Evolutionary conservation across 2,113 vertebrate genomes (phyloP).

Genomic region (Mixornis gularis): DNA sequence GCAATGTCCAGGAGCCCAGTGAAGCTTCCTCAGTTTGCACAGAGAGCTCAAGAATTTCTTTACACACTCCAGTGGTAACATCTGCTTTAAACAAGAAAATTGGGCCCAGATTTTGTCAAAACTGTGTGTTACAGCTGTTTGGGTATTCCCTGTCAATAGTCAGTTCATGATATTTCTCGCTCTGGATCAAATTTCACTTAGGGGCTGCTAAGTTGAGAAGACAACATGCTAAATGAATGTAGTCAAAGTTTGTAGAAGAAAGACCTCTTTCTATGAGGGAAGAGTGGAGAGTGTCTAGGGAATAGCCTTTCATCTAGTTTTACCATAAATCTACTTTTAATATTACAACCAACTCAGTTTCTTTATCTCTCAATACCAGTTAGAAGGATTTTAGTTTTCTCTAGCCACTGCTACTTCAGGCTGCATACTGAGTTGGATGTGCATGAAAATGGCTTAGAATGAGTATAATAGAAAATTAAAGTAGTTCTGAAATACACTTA

Average conservation of each 20-base stretch:
- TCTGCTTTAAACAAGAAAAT: background rate
- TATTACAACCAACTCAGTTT: slow-evolving; percentile 6
- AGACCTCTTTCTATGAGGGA: background rate
- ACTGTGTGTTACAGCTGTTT: background rate
- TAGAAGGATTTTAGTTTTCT: slow-evolving; percentile 40
- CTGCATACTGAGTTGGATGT: slow-evolving; percentile 22
- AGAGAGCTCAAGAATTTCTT: background rate
- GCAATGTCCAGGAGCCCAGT: background rate
- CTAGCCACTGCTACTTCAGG: background rate
- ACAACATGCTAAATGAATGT: background rate
- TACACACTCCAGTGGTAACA: background rate
- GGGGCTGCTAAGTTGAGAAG: background rate
- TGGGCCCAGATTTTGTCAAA: background rate
- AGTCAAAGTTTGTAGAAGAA: background rate
- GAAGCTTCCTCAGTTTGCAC: background rate
- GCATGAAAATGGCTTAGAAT: slow-evolving; percentile 57
- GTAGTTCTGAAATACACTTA: slow-evolving; percentile 11
- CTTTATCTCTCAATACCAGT: slow-evolving; percentile 40
- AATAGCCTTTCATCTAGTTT: slow-evolving; percentile 36
- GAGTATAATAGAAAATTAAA: slow-evolving; percentile 63
- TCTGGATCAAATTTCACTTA: background rate
- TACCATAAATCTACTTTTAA: slow-evolving; percentile 10
- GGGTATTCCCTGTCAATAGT: background rate
- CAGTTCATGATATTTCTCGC: background rate
- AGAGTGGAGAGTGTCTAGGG: background rate